Base-by-base conservation (phyloP, 2,797 vertebrate species). In the Florisuga fusca region DNA sequence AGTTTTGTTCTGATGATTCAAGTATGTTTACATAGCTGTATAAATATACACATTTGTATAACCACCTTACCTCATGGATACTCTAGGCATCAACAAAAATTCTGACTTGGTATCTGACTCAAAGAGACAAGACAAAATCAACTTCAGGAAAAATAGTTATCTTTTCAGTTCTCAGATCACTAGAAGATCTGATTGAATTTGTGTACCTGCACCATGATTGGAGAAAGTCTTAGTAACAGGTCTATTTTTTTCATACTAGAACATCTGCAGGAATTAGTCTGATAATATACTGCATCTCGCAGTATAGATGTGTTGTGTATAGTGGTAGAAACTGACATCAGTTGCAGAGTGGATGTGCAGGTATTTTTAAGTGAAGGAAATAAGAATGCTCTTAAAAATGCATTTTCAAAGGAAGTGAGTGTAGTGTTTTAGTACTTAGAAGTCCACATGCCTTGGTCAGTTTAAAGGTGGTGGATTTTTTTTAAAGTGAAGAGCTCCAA, bases 131-230 rank as follows among this genome's bases (percentile, higher is more conserved):
- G 4, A 15, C 76, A 51, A 87, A 67, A 77, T 62, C 26, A 84
- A 25, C 21, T 36, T 46, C 89, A 82, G 63, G n/a, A 62, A 58
- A 61, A 62, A 50, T 66, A 27, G 10, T 38, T 82, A 55, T 9
- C 10, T 75, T 89, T 89, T 48, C 12, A 48, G 71, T 62, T 91
- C 53, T 41, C 0, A 0, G 9, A 73, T 84, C 38, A 34, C 79
- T 85, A 87, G 78, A 87, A 87, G 20, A 71, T 18, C 0, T 85
- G 10, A 55, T 59, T 73, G n/a, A 61, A 34, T 81, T 84, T 41
- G 15, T 73, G 38, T 64, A 21, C 2, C 1, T 66, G 22, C 20
- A 38, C 13, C 0, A 2, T 73, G 41, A 72, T 12, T 55, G 29
- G n/a, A 89, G 29, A 48, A 79, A 23, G 5, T 51, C 55, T 68